These are phyloP conservation scores for Leistus spinibarbis DNA, from an alignment of 2,888 invertebrate genomes.

Conservation along the genomic window DNA sequence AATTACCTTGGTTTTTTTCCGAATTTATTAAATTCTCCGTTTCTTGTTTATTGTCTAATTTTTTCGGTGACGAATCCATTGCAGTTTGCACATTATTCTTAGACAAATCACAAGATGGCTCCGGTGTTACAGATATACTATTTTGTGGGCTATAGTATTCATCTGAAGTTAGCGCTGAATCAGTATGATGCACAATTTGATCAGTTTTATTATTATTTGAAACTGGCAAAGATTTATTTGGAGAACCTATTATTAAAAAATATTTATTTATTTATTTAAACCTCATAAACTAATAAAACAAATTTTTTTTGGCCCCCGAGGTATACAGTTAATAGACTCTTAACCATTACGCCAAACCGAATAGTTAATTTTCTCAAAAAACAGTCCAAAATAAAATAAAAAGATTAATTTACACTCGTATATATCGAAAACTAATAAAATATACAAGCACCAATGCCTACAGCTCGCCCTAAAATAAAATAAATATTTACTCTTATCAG, in stretches of 20 bases:
- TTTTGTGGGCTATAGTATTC: conserved; percentile 30
- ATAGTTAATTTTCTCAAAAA: too few relatives aligned
- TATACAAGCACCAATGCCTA: too few relatives aligned
- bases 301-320: too few relatives aligned
- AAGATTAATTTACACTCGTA: too few relatives aligned
- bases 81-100: conserved; percentile 10
- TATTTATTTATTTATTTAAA: too few relatives aligned
- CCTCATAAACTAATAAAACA: too few relatives aligned
- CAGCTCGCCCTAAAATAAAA: too few relatives aligned
- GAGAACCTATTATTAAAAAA: too few relatives aligned
- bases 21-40: conserved; percentile 15
- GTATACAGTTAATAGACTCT: too few relatives aligned
- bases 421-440: too few relatives aligned
- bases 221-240: neutral
- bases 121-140: conserved; percentile 24
- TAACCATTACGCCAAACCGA: too few relatives aligned
- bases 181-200: neutral
- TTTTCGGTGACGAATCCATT: neutral
- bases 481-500: neutral
- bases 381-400: too few relatives aligned
- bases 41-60: conserved; percentile 6
- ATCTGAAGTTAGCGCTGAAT: conserved; percentile 11
- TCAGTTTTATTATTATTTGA: conserved; percentile 2
- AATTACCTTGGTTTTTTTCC: conserved; percentile 21
- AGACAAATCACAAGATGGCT: conserved; percentile 9